Evolutionary conservation across 2,113 vertebrate genomes (phyloP), one percentile per base, ranked within the genome.

Genomic region (Actinemys pallida): DNA sequence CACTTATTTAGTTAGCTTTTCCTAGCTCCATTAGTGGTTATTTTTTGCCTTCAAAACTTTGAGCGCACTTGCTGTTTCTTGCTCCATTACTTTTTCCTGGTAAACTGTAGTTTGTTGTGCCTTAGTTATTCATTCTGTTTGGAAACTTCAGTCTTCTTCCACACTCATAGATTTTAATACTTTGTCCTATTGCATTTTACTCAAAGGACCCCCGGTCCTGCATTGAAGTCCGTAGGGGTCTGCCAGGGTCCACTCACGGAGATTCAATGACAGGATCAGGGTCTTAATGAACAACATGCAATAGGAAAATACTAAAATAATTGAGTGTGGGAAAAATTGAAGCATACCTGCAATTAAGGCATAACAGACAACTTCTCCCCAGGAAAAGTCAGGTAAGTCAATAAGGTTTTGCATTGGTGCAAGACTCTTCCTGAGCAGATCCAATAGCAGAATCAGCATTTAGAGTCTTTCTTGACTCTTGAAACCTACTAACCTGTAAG

Each of bases 21-120:
- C 59, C 86, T 90, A 87, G 29, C 56, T 90, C 72, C 13, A 47
- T 84, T 62, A 42, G 13, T 76, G 54, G n/a, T 85, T 93, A 93
- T 83, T 87, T 95, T 95, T 89, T 92, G 53, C 85, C 78, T 94
- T 90, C 27, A 54, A 42, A 1, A 90, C 27, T 84, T 86, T 49
- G 56, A 81, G 54, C 72, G 89, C 35, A 5, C 20, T 94, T 59
- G 56, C n/a, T 85, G 49, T n/a, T 29, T 56, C 39, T 75, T 76
- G 11, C 25, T 72, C 42, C 4, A 57, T 49, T 52, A 62, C 11
- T 3, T 47, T 53, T 62, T 69, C 11, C 47, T n/a, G 25, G 53
- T 22, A n/a, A 57, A 45, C 39, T 78, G 45, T 3, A 29, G 3
- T 29, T 42, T 49, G 13, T 53, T 57, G 20, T 57, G 42, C 52